Base-by-base conservation (phyloP, 2,113 vertebrate species). In the Speoplatyrhinus poulsoni region DNA sequence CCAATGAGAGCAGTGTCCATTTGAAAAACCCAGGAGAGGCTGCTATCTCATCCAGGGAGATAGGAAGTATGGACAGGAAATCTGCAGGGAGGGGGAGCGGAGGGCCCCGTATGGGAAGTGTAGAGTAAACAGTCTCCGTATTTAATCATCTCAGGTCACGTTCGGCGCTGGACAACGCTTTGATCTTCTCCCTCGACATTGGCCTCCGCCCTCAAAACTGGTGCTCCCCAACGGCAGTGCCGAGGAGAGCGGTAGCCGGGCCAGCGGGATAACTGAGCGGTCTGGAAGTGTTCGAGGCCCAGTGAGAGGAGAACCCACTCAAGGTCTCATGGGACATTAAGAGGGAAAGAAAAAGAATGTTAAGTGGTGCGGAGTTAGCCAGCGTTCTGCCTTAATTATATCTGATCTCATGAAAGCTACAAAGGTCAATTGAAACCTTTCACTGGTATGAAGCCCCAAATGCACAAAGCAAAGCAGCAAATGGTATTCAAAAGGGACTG, bases 61-160 rank as follows among this genome's bases (percentile, higher is more conserved):
- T 88, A 86, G 90, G 88, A 92, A 90, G 89, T 87, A 88, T 74
- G 87, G 83, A 87, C 90, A 92, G 92, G 92, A 94, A 93, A 85
- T 87, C 87, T 83, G 85, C 70, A 88, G 85, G 88, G 90, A 87
- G 82, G 87, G 81, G 80, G 78, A 67, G 67, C 46, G 60, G 65
- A 57, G 81, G 82, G 84, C 73, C 79, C 26, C 77, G 75, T 87
- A 88, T 93, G 90, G 92, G 91, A 94, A 92, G 88, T 74, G 69
- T 83, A 90, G 88, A 88, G 90, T 94, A 94, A 94, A 94, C 92
- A 94, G 81, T 77, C 85, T 85, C 80, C 62, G 82, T 83, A 86
- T 91, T 90, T 93, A 94, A 94, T 93, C 92, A 90, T 89, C 88
- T 78, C 83, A 69, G 83, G 90, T 93, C 90, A 93, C 89, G 87